A percentile compares a stretch with the other conserved stretches of the same genome.
Conservation (phyloP, 1,140 invertebrate genomes). For the Octopus sinensis region DNA sequence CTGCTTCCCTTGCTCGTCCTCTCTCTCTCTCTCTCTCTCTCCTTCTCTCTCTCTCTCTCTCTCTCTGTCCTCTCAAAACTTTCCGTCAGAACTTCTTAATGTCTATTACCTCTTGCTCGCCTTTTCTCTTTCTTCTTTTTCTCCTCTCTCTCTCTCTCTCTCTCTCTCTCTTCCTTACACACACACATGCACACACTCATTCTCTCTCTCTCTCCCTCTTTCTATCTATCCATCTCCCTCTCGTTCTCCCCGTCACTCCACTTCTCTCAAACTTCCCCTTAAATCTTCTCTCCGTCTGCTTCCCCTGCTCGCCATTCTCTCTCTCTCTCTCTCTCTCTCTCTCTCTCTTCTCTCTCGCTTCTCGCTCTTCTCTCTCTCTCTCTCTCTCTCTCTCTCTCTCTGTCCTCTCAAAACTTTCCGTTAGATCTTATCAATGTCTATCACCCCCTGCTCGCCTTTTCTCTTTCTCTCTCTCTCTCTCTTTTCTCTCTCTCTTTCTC, state of each 20-base stretch:
- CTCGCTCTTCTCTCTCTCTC: slow-evolving; percentile 1
- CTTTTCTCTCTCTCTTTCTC: neutral
- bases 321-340: neutral
- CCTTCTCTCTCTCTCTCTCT: slow-evolving; percentile 2
- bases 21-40: neutral
- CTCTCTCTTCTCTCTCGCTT: neutral
- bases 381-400: slow-evolving; percentile 5
- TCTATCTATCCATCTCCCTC: neutral
- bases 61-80: neutral
- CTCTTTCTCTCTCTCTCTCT: neutral
- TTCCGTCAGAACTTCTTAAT: neutral
- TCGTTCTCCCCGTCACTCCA: neutral
- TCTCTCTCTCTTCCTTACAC: neutral
- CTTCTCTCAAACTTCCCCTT: neutral
- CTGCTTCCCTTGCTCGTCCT: neutral
- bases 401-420: neutral
- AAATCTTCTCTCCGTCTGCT: slow-evolving; percentile 4
- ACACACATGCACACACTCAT: slow-evolving; percentile 13
- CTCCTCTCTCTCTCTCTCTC: neutral
- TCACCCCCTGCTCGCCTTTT: neutral
- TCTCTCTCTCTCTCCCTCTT: slow-evolving; percentile 2
- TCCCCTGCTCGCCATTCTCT: neutral
- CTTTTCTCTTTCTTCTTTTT: neutral
- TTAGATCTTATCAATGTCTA: neutral
- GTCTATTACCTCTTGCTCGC: neutral